phyloP scores from a whole-genome alignment of 1,140 invertebrate species.

The Camponotus floridanus region DNA sequence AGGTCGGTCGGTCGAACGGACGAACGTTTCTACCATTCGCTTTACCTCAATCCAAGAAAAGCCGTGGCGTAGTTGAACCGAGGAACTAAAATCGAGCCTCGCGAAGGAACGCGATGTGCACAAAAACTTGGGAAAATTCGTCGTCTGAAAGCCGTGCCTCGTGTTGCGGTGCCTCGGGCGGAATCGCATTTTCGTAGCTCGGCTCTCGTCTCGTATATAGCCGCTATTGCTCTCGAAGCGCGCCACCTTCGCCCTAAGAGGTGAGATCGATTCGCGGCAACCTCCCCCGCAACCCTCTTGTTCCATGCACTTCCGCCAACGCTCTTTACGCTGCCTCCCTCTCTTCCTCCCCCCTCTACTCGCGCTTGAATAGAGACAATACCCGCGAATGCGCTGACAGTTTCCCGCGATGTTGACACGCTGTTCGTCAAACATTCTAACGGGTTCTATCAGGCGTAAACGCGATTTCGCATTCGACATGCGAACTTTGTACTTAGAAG shows the following conservation, averaged over 20 bases:
- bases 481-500: conserved; percentile 56
- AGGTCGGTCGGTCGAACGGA: not conserved
- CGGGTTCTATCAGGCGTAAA: conserved; percentile 67
- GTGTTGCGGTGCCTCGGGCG: conserved; percentile 59
- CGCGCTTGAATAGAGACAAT: conserved; percentile 48
- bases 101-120: conserved; percentile 17
- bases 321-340: conserved; percentile 1
- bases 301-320: conserved; percentile 57
- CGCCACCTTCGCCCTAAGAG: conserved; percentile 62
- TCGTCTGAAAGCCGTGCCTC: conserved; percentile 61
- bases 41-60: conserved; percentile 64
- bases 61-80: conserved; percentile 27
- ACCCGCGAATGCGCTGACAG: conserved; percentile 57
- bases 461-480: conserved; percentile 67
- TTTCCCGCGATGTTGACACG: conserved; percentile 63
- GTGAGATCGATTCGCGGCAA: conserved; percentile 65
- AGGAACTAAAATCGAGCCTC: conserved; percentile 11
- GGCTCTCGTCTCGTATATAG: conserved; percentile 51
- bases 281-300: conserved; percentile 49
- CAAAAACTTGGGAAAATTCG: conserved; percentile 56
- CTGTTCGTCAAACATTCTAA: conserved; percentile 77
- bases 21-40: not conserved
- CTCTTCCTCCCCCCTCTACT: not conserved
- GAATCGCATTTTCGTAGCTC: conserved; percentile 73
- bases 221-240: conserved; percentile 70